Base-by-base conservation (phyloP, 2,797 vertebrate species). In the Acipenser transmontanus region DNA sequence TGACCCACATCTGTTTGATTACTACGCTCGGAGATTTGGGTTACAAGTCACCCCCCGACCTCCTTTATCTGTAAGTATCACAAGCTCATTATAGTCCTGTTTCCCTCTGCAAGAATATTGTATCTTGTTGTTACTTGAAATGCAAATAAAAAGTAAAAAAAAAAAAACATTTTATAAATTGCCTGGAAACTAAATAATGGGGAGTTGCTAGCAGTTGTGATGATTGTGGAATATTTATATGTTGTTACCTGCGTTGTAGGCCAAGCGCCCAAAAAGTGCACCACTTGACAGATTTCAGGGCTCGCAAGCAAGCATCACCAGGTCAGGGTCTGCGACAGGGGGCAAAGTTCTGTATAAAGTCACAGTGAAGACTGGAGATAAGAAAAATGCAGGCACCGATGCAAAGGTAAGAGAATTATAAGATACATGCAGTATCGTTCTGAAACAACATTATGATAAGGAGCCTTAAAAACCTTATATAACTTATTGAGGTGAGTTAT, bases 1-100 rank as follows among this genome's bases (percentile, higher is more conserved):
- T 49, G 77, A 77, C 52, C 73, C 75, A 1, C 75, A 77, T 61
- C 69, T 79, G 51, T 69, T 70, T 34, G 52, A 68, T 7, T 77
- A 70, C 68, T 74, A 76, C 20, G 57, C 72, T 6, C 68, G 62
- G 61, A 79, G 74, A 62, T 77, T 72, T 69, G 74, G 70, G 6
- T 34, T 73, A 8, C 62, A 59, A 6, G 60, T 63, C 10, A 63
- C 62, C 9, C 59, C 50, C 2, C 62, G 47, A 1, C 47, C 17
- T 9, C 59, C 70, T 57, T 52, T 48, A 6, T 7, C 59, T 50
- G 72, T 74, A 64, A 50, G 66, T 65, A 50, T 52, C 20, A 14
- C n/a, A 57, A 6, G 7, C 56, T 57, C n/a, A 14, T 62, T 48
- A 47, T 47, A 52, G n/a, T 52, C 48, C 17, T 17, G 17, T 17